Evolutionary conservation across 1,140 invertebrate genomes (phyloP).

Genomic region (Drosophila mojavensis): DNA sequence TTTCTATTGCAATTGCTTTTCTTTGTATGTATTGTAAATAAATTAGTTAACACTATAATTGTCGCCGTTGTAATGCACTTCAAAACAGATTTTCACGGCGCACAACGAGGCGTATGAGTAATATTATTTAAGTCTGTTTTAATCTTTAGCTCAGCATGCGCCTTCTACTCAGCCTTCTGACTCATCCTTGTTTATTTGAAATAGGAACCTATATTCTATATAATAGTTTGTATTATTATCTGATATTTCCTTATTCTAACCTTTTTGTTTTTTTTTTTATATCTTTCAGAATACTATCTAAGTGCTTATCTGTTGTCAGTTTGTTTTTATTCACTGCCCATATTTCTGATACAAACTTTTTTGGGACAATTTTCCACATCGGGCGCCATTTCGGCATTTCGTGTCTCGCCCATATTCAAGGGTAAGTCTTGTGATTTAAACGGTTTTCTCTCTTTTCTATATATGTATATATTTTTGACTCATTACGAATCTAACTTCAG

Average conservation of each 20-base stretch:
- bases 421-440: conserved; percentile 34
- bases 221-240: background rate
- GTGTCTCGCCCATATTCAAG: conserved; percentile 81
- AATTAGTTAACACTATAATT: background rate
- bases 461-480: background rate
- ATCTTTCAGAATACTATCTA: conserved; percentile 61
- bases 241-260: background rate
- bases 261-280: background rate
- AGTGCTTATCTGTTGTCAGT: conserved; percentile 67
- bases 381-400: conserved; percentile 77
- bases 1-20: background rate
- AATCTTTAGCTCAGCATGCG: background rate
- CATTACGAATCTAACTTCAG: conserved; percentile 36
- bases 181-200: no score
- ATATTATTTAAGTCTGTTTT: background rate
- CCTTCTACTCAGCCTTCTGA: no score
- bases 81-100: background rate
- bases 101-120: background rate
- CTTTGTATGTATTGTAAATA: background rate
- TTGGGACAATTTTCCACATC: conserved; percentile 78
- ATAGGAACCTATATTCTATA: background rate
- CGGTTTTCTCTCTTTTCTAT: no score
- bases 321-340: conserved; percentile 69
- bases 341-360: conserved; percentile 82
- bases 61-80: background rate